Evolutionary conservation across 2,113 vertebrate species (phyloP).

Genomic region (Strix aluco): DNA sequence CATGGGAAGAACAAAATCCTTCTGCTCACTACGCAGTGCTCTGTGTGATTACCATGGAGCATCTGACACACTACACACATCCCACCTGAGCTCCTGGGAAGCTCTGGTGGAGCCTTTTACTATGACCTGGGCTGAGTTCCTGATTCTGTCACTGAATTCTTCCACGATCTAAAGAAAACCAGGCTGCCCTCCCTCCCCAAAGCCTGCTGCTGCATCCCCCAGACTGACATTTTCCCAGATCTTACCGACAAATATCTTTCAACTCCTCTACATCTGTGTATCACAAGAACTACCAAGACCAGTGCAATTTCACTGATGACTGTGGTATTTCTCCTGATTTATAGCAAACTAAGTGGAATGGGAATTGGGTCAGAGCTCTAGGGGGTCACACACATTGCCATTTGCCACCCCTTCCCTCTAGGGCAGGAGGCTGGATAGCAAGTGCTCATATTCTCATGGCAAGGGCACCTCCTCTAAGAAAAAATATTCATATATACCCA

Average conservation of each 20-base stretch:
- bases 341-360: constrained; percentile 22
- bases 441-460: not conserved
- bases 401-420: not conserved
- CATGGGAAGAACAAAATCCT: not conserved
- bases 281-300: not conserved
- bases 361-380: not conserved
- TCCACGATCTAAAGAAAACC: not conserved
- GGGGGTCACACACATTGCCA: not conserved
- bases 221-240: not conserved
- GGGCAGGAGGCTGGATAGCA: not conserved
- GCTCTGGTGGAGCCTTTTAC: not conserved
- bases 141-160: not conserved
- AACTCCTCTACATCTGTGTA: not conserved
- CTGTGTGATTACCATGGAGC: not conserved
- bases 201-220: not conserved
- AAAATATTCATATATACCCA: not conserved
- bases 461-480: constrained; percentile 21
- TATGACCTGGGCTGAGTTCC: not conserved
- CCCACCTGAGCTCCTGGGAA: not conserved
- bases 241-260: not conserved
- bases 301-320: not conserved
- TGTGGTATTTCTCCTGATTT: not conserved
- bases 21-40: not conserved
- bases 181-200: not conserved
- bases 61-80: not conserved